Conservation (phyloP, 2,113 vertebrate species). For the Epinephelus moara region DNA sequence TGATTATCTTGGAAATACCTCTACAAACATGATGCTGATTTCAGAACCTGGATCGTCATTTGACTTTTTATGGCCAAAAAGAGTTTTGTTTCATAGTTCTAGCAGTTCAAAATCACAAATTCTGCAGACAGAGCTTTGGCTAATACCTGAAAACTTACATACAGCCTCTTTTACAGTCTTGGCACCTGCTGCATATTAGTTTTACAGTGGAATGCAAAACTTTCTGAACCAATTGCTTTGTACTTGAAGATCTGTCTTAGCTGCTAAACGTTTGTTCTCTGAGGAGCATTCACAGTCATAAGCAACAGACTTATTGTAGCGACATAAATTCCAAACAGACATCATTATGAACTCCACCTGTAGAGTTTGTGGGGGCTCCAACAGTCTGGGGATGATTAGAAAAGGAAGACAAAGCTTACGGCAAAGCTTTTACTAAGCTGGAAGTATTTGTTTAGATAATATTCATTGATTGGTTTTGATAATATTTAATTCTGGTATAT, state of each 20-base stretch:
- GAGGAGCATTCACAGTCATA: not conserved
- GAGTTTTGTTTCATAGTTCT: not conserved
- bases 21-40: not conserved
- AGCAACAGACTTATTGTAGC: not conserved
- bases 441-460: not conserved
- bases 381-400: not conserved
- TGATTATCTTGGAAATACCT: not conserved
- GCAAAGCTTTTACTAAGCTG: not conserved
- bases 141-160: not conserved
- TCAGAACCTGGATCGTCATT: not conserved
- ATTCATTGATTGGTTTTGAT: not conserved
- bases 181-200: not conserved
- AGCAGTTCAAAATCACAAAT: not conserved
- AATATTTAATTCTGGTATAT: not conserved
- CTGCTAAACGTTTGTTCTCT: not conserved
- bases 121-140: slow-evolving; percentile 4
- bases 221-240: not conserved
- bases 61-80: slow-evolving; percentile 12
- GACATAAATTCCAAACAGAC: not conserved
- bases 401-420: not conserved
- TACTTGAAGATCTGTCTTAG: not conserved
- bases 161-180: not conserved
- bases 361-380: not conserved
- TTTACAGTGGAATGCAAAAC: slow-evolving; percentile 2
- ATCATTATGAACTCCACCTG: slow-evolving; percentile 4